Conservation (phyloP, 2,113 vertebrate genomes). For the Elgaria multicarinata region DNA sequence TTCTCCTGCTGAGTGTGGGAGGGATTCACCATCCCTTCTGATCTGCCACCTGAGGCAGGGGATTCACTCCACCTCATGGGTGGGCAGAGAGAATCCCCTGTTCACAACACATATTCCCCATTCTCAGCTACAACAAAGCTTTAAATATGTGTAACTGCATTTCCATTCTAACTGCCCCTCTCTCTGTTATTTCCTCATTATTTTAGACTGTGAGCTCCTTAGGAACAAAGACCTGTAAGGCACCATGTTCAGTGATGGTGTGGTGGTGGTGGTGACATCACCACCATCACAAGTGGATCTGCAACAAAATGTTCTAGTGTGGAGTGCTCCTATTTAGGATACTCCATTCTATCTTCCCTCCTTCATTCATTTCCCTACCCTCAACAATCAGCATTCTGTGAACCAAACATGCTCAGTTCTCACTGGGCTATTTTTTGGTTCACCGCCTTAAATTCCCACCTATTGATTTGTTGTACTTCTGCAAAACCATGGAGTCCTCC, state of each 20-base stretch:
- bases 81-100: no score
- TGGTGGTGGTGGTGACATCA: no score
- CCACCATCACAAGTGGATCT: background rate
- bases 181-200: background rate
- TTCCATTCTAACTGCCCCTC: background rate
- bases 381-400: background rate
- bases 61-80: no score
- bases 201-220: background rate
- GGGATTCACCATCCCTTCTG: no score
- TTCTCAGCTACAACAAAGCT: background rate
- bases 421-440: background rate
- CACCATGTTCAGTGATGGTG: background rate
- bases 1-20: no score
- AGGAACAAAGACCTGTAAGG: background rate
- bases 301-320: background rate
- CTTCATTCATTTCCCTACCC: background rate
- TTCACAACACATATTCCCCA: background rate
- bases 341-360: background rate
- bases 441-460: background rate
- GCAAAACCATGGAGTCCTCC: background rate
- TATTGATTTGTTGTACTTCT: background rate
- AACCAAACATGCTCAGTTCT: background rate
- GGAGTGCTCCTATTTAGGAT: background rate
- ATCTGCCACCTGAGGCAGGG: no score
- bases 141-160: background rate